Evolutionary conservation across 2,113 vertebrate genomes (phyloP).

Genomic region (Diphyllodes magnificus): DNA sequence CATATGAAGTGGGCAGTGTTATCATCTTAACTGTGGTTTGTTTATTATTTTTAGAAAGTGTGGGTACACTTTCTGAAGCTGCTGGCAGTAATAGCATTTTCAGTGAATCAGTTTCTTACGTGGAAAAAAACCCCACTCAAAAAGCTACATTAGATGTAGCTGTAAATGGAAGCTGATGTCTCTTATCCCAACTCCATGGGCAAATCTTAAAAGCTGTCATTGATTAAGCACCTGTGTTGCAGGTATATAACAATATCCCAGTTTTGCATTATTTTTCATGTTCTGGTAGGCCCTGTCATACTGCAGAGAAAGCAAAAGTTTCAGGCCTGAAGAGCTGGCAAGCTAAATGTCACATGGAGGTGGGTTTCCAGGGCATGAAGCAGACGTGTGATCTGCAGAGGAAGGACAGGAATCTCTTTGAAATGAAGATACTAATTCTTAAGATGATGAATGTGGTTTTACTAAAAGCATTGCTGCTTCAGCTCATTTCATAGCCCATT

Average conservation of each 20-base stretch:
- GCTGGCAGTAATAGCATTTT: background rate
- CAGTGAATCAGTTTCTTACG: background rate
- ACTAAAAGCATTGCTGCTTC: background rate
- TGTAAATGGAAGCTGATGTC: background rate
- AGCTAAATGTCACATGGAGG: fast-evolving
- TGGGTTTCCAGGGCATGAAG: background rate
- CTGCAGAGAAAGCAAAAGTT: background rate
- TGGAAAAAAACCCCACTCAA: fast-evolving
- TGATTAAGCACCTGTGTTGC: background rate
- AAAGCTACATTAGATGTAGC: background rate
- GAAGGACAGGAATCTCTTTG: background rate
- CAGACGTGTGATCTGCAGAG: background rate
- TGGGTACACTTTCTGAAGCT: background rate
- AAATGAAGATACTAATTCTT: background rate
- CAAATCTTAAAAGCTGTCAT: background rate
- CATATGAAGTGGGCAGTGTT: background rate
- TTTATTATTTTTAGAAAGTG: constrained; percentile 1
- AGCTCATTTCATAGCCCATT: background rate
- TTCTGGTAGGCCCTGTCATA: background rate
- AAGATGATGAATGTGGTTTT: background rate
- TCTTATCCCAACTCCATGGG: background rate
- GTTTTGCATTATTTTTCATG: background rate
- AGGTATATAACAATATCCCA: background rate
- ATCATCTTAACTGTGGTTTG: background rate
- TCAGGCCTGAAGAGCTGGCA: background rate